phyloP scores from a whole-genome alignment of 1,140 invertebrate species.

The Drosophila ficusphila region DNA sequence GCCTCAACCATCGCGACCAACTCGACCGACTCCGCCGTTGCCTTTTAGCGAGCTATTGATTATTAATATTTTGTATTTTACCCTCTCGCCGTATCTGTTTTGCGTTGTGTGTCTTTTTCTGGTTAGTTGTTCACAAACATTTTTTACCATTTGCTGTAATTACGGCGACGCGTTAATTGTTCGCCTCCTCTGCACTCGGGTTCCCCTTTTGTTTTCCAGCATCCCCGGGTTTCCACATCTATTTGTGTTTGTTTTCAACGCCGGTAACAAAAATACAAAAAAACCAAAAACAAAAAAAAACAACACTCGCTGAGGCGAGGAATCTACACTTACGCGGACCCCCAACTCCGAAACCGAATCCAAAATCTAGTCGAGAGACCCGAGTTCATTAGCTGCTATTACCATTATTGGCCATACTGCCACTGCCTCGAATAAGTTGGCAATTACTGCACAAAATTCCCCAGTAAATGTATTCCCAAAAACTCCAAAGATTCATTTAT shows the following conservation, averaged over 20 bases:
- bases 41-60: slow-evolving; percentile 80
- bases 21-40: slow-evolving; percentile 43
- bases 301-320: slow-evolving; percentile 59
- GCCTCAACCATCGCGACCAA: slow-evolving; percentile 52
- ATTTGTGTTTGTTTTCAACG: slow-evolving; percentile 70
- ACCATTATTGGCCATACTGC: slow-evolving; percentile 37
- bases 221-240: slow-evolving; percentile 45
- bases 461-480: slow-evolving; percentile 2
- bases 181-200: slow-evolving; percentile 62
- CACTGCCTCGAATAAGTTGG: slow-evolving; percentile 15
- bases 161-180: slow-evolving; percentile 79
- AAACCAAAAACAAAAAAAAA: too few relatives aligned
- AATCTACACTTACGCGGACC: slow-evolving; percentile 75
- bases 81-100: neutral
- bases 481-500: slow-evolving; percentile 24
- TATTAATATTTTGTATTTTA: slow-evolving; percentile 67
- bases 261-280: slow-evolving; percentile 20
- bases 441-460: slow-evolving; percentile 35
- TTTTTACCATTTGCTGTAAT: slow-evolving; percentile 67
- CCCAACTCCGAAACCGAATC: slow-evolving; percentile 7
- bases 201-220: slow-evolving; percentile 22
- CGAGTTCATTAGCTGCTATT: slow-evolving; percentile 73
- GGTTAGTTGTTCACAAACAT: slow-evolving; percentile 60
- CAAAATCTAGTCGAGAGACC: slow-evolving; percentile 15
- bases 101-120: slow-evolving; percentile 24